Percentiles rank a stretch among this genome's conserved stretches.
phyloP scores from a whole-genome alignment of 2,888 invertebrate genomes.

The Limnephilus auricula region DNA sequence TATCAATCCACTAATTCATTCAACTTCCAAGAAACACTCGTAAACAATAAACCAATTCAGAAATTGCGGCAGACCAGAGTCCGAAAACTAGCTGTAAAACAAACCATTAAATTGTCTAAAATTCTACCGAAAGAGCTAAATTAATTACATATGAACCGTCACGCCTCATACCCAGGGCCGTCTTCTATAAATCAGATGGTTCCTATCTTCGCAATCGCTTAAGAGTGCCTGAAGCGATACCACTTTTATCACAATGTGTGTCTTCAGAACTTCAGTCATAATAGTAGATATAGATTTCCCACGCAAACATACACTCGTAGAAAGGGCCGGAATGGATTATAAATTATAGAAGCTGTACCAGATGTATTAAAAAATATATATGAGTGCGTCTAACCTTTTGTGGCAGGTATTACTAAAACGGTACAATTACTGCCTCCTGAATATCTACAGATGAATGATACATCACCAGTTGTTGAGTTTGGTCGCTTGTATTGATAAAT shows the following conservation, averaged over 20 bases:
- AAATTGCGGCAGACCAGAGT: not conserved
- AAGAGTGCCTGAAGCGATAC: not conserved
- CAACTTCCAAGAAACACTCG: not conserved
- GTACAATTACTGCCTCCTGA: no score
- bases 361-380: no score
- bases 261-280: not conserved
- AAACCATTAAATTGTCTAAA: not conserved
- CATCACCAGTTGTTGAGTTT: no score
- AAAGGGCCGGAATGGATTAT: not conserved
- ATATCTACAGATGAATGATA: no score
- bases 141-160: not conserved
- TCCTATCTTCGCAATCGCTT: constrained; percentile 4
- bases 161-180: not conserved
- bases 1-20: not conserved
- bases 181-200: not conserved
- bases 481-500: no score
- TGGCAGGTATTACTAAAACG: no score
- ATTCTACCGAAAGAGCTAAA: not conserved
- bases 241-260: not conserved
- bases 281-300: not conserved
- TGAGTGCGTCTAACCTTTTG: no score
- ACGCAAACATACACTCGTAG: not conserved
- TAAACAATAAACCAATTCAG: not conserved
- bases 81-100: not conserved
- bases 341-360: no score